Percentiles rank a stretch among this genome's conserved stretches.
Conservation (phyloP, 2,888 invertebrate genomes). For the Megalurothrips usitatus region DNA sequence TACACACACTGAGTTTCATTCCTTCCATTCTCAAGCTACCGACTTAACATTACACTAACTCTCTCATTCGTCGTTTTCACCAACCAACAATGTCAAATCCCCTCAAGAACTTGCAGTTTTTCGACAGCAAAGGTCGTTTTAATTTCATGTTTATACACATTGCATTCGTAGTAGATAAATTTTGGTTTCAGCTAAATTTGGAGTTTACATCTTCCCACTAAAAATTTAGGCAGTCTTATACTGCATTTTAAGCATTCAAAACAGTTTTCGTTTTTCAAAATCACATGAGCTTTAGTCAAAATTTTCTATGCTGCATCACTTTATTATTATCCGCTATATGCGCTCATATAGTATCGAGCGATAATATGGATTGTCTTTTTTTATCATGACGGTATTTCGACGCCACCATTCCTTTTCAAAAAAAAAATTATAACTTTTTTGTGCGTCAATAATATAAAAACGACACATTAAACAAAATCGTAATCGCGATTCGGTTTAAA, state of each 20-base stretch:
- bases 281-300: not conserved
- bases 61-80: not conserved
- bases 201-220: not conserved
- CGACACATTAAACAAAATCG: no score
- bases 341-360: no score
- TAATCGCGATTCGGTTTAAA: no score
- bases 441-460: no score
- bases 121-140: slow-evolving; percentile 20
- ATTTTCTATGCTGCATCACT: not conserved
- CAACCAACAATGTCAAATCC: not conserved
- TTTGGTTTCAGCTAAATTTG: not conserved
- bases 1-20: no score
- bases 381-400: no score
- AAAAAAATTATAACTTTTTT: no score
- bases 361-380: no score
- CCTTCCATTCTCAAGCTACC: no score
- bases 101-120: slow-evolving; percentile 25
- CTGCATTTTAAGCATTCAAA: not conserved
- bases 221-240: not conserved
- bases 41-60: not conserved
- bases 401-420: no score
- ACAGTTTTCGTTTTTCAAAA: not conserved
- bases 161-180: not conserved
- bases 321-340: not conserved
- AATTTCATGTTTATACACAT: not conserved